Evolutionary conservation across 2,113 vertebrate genomes (phyloP).

Genomic region (Plectropomus leopardus): DNA sequence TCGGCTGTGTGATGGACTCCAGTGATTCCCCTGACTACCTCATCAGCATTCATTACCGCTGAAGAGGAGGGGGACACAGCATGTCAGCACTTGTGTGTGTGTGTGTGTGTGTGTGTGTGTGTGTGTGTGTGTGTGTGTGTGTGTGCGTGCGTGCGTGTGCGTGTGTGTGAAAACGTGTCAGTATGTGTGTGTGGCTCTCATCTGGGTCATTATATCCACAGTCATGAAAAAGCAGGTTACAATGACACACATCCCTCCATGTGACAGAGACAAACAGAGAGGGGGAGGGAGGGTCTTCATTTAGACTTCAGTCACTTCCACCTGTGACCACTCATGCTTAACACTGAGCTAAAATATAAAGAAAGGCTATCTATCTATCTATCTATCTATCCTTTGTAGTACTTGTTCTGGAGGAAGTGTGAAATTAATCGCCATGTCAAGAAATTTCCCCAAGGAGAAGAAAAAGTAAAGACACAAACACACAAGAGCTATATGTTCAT

Average conservation of each 20-base stretch:
- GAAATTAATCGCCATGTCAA: background rate
- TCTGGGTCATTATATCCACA: slow-evolving; percentile 78
- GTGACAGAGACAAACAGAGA: slow-evolving; percentile 47
- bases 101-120: slow-evolving; percentile 12
- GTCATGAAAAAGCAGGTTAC: slow-evolving; percentile 60
- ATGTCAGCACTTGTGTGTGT: slow-evolving; percentile 44
- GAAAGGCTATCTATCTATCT: too few species aligned
- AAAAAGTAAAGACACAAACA: background rate
- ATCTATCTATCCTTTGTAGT: too few species aligned
- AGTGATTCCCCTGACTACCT: slow-evolving; percentile 55
- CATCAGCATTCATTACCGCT: slow-evolving; percentile 69
- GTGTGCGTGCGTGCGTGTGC: background rate
- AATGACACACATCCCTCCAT: slow-evolving; percentile 55
- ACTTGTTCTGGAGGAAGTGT: background rate
- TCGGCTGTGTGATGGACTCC: slow-evolving; percentile 50
- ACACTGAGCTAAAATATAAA: slow-evolving; percentile 9
- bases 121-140: slow-evolving; percentile 12
- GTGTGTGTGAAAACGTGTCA: background rate
- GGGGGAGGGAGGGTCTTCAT: slow-evolving; percentile 30
- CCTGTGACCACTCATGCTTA: slow-evolving; percentile 55
- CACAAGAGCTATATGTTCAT: background rate
- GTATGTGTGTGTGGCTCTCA: slow-evolving; percentile 47
- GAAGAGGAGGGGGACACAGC: slow-evolving; percentile 37
- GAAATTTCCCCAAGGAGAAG: background rate
- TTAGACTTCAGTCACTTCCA: slow-evolving; percentile 56